phyloP scores from a whole-genome alignment of 2,797 vertebrate species.

The Paedocypris micromegethes region DNA sequence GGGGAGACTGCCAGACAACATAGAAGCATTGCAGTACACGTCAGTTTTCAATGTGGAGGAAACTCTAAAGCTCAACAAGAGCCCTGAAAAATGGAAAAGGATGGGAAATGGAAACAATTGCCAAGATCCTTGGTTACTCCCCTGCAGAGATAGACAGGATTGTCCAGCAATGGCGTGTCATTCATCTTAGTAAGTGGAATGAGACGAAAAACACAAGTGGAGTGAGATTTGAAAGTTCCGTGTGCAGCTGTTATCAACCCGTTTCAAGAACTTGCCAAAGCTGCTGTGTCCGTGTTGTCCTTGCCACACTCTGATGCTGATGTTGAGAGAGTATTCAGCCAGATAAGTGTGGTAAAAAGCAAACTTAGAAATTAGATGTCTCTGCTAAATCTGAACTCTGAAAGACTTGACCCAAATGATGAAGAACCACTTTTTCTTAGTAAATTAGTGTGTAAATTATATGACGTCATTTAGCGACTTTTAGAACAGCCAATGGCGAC shows the following conservation, averaged over 20 bases:
- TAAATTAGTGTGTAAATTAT: not conserved
- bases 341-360: not conserved
- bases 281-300: conserved; percentile 11
- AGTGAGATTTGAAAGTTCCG: conserved; percentile 4
- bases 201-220: conserved; percentile 22
- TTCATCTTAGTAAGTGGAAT: conserved; percentile 16
- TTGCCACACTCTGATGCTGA: conserved; percentile 21
- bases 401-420: too few relatives aligned
- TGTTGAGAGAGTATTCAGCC: conserved; percentile 24
- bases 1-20: conserved; percentile 5
- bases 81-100: not conserved
- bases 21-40: conserved; percentile 20
- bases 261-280: not conserved
- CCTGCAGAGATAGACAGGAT: not conserved
- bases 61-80: conserved; percentile 4
- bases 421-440: too few relatives aligned
- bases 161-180: not conserved
- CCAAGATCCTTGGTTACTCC: not conserved
- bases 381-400: conserved; percentile 16
- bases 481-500: not conserved
- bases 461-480: not conserved
- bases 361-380: conserved; percentile 21
- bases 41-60: conserved; percentile 24
- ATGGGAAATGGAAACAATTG: not conserved
- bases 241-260: conserved; percentile 4